Evolutionary conservation across 2,888 invertebrate species (phyloP), one percentile per base, ranked within the genome.

Genomic region (Acanthosepion lycidas): DNA sequence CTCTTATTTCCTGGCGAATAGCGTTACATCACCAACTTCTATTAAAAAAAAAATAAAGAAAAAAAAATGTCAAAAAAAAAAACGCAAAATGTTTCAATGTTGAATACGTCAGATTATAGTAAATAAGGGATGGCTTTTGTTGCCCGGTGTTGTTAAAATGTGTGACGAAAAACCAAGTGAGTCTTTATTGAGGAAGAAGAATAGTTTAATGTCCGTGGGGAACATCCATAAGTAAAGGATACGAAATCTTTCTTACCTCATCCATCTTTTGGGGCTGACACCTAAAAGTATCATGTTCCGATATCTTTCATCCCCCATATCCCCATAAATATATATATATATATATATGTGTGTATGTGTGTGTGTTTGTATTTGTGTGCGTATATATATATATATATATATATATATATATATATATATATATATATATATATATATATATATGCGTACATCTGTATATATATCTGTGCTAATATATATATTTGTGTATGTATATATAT

Each of bases 401-500:
- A 42, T 59, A 59, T 59, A 59, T 26, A 59, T 59, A 2, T 59
- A 59, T 59, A 59, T 59, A 59, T 59, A 59, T 59, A 59, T 59
- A 59, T 59, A 59, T 59, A 23, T 59, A 59, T 59, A 59, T 59
- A 59, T 59, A 59, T 59, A 59, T 59, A 59, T 59, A 59, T 59
- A 59, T 59, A 26, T 59, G 6, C 26, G 6, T 59, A 51, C 4
- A 9, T 51, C 1, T 12, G 8, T 12, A 8, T 51, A 51, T 51
- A 51, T 51, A 15, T 12, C 1, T 0, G 0, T 51, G 51, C 4
- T 0, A 3, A 4, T 42, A 2, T 42, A 2, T 42, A 2, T 42
- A 2, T 42, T 0, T 42, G 42, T 42, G 42, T 42, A 3, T 42
- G 42, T 42, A 3, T 42, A 3, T 42, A 3, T 42, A 42, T 42